Conservation (phyloP, 2,888 invertebrate species). For the Archips xylosteana region DNA sequence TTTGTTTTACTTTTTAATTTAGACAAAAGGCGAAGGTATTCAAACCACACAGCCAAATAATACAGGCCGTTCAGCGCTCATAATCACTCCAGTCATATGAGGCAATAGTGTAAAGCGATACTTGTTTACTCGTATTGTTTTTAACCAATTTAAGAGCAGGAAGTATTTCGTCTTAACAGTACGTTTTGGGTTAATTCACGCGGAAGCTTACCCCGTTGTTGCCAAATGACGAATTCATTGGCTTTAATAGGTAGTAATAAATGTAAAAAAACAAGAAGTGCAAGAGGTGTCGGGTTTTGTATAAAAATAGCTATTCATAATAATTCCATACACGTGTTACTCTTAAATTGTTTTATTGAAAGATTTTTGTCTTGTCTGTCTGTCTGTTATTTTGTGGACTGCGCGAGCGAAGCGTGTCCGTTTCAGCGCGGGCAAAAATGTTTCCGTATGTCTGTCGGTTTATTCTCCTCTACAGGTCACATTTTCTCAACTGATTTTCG, state of each 20-base stretch:
- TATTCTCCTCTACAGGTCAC: no score
- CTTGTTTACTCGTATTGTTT: constrained; percentile 3
- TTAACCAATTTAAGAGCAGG: constrained; percentile 17
- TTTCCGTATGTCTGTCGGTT: no score
- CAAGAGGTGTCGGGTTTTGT: no score
- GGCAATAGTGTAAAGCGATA: neutral
- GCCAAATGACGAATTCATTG: neutral
- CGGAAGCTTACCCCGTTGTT: constrained; percentile 1
- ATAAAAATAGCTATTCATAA: no score
- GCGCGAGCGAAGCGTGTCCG: no score
- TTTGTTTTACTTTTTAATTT: neutral
- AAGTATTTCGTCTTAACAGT: constrained; percentile 11
- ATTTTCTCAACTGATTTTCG: no score
- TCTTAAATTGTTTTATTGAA: no score
- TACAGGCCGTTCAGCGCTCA: neutral
- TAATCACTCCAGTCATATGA: neutral
- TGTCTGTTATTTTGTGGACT: no score
- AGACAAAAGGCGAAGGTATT: neutral
- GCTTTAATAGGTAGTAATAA: neutral
- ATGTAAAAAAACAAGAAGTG: neutral
- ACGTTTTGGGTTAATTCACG: constrained; percentile 13
- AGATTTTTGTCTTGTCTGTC: no score
- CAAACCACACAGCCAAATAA: neutral
- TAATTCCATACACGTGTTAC: no score
- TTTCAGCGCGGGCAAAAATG: no score